Evolutionary conservation across 2,888 invertebrate genomes (phyloP).

Genomic region (Melipona beecheii): DNA sequence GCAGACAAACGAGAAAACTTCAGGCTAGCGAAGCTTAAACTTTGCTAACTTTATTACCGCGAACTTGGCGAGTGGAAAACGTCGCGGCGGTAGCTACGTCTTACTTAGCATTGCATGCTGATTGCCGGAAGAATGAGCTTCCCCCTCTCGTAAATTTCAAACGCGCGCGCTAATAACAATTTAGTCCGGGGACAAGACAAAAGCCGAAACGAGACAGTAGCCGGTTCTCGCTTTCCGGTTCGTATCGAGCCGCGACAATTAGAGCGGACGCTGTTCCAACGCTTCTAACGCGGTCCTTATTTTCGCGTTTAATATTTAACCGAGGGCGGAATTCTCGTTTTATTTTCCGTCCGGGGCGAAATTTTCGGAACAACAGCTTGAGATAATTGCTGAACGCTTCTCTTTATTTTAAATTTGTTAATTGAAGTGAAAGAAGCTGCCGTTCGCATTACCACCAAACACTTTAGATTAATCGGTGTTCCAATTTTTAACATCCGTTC

Average conservation of each 20-base stretch:
- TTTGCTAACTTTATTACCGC: constrained; percentile 28
- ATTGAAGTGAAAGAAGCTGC: not conserved
- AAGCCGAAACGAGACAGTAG: not conserved
- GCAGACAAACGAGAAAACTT: constrained; percentile 42
- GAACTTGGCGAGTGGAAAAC: constrained; percentile 21
- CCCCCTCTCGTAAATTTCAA: constrained; percentile 11
- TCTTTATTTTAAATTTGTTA: not conserved
- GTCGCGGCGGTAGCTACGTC: constrained; percentile 16
- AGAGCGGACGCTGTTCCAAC: not conserved
- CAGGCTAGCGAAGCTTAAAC: constrained; percentile 33
- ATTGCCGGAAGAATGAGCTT: constrained; percentile 33
- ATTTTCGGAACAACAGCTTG: not conserved
- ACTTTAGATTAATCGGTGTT: not conserved
- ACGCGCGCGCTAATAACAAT: constrained; percentile 12
- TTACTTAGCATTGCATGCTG: constrained; percentile 33
- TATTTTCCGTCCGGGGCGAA: not conserved
- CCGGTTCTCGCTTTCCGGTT: not conserved
- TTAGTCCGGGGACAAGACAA: constrained; percentile 15
- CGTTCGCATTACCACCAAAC: not conserved
- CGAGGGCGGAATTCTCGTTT: not conserved
- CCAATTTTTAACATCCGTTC: too few species aligned
- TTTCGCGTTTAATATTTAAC: not conserved
- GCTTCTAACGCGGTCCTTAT: not conserved
- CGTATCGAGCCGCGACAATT: not conserved
- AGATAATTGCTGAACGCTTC: not conserved